phyloP scores from a whole-genome alignment of 2,113 vertebrate species.

The Tetraodon nigroviridis region DNA sequence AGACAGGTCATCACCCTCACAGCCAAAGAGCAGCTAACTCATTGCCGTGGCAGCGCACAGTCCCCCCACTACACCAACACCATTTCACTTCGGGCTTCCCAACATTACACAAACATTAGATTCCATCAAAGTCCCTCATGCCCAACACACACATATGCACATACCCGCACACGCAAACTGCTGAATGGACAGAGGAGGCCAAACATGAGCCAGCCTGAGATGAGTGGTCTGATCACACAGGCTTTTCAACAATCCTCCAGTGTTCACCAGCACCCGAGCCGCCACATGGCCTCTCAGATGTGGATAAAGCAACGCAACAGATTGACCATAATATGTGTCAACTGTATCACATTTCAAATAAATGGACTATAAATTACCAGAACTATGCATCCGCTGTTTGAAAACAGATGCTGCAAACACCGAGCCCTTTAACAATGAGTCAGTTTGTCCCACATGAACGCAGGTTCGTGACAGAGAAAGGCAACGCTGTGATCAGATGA shows the following conservation, averaged over 20 bases:
- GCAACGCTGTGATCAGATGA: conserved; percentile 30
- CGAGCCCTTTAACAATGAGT: conserved; percentile 28
- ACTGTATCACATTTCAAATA: conserved; percentile 29
- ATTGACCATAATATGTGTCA: conserved; percentile 23
- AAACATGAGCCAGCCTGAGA: conserved; percentile 55
- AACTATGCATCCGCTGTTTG: conserved; percentile 11
- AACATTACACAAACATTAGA: conserved; percentile 69
- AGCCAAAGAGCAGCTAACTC: conserved; percentile 11
- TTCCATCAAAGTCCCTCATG: conserved; percentile 55
- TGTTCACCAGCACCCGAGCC: conserved; percentile 37
- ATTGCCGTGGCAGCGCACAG: neutral
- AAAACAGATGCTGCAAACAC: conserved; percentile 20
- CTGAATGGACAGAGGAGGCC: conserved; percentile 67
- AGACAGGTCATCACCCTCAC: conserved; percentile 55
- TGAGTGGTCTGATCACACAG: conserved; percentile 52
- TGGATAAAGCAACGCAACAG: conserved; percentile 12
- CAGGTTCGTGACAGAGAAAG: conserved; percentile 36
- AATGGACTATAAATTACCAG: conserved; percentile 8
- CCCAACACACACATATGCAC: conserved; percentile 3
- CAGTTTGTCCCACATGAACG: conserved; percentile 30
- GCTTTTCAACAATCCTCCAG: conserved; percentile 48
- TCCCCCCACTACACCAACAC: conserved; percentile 19
- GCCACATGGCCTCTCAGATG: conserved; percentile 30
- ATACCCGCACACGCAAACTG: neutral
- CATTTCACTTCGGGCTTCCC: conserved; percentile 39